Evolutionary conservation across 2,797 vertebrate species (phyloP), one percentile per base, ranked within the genome.

Genomic region (Anomalospiza imberbis): DNA sequence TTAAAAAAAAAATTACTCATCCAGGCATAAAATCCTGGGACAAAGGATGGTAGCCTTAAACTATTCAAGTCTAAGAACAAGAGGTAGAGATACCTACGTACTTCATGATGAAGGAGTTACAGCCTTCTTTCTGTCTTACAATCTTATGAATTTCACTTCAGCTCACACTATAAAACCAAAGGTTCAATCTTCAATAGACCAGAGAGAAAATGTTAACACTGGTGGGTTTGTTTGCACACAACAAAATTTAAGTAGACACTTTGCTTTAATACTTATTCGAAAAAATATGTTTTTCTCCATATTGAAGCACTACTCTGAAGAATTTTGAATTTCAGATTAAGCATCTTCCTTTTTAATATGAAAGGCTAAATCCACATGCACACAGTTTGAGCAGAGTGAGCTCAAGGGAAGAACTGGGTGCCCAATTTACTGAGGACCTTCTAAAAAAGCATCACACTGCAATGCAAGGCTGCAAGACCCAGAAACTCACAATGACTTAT

Each of bases 1-100:
- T 84, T 89, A 32, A 87, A 70, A 85, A 91, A 82, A 62, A 67
- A 45, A 88, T 72, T 88, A 81, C 34, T 96, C 85, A 79, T 61
- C 73, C 83, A 93, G 95, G 83, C 70, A 83, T 89, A 85, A 95
- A 83, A 88, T 67, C 91, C 91, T 51, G 45, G 86, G 65, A 93
- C 6, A 1, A 72, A 90, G 48, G 79, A 93, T 95, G 92, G 82
- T 71, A 78, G 85, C 83, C 87, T 91, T 92, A 53, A 94, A 91
- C 85, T 76, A 51, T 94, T 96, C 93, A 96, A 96, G 95, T 95
- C 85, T 85, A 93, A 96, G 91, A 94, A 90, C 78, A 86, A 94
- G 93, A 95, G 95, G 94, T 97, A 95, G 95, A 95, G 74, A 92
- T 60, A 89, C 94, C 94, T 80, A 66, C 3, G 25, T 89, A 95